These are phyloP conservation scores for Corvus cornix DNA, from an alignment of 2,113 vertebrate genomes.

Conservation along the genomic window DNA sequence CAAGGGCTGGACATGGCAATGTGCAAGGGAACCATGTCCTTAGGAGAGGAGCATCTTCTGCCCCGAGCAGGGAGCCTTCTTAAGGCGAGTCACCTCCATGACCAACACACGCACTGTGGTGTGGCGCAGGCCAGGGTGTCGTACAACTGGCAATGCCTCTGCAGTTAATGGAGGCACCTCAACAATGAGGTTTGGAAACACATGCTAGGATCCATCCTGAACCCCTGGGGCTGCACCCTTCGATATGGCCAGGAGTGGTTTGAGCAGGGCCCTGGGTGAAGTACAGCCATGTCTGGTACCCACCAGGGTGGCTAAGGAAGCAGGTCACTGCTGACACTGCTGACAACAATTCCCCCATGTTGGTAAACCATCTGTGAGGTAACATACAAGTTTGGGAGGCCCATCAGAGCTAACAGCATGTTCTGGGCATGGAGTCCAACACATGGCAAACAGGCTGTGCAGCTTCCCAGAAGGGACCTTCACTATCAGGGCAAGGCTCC, in stretches of 20 bases:
- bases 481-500: background rate
- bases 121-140: background rate
- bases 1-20: background rate
- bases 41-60: background rate
- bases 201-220: rapidly evolving
- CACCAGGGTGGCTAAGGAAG: background rate
- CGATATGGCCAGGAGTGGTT: rapidly evolving
- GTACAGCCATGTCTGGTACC: background rate
- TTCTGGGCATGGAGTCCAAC: background rate
- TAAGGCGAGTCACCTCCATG: background rate
- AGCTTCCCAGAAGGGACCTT: background rate
- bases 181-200: background rate
- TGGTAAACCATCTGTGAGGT: rapidly evolving
- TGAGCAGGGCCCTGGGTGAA: background rate
- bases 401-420: background rate
- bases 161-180: background rate
- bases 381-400: background rate
- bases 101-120: background rate
- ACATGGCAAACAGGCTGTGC: background rate
- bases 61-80: background rate
- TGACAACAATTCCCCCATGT: background rate
- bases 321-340: background rate
- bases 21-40: background rate
- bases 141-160: background rate
- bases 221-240: background rate